A percentile compares a stretch with the other conserved stretches of the same genome.
These are phyloP conservation scores for Xenentodon cancila DNA, from an alignment of 2,797 vertebrate genomes.

Conservation along the genomic window DNA sequence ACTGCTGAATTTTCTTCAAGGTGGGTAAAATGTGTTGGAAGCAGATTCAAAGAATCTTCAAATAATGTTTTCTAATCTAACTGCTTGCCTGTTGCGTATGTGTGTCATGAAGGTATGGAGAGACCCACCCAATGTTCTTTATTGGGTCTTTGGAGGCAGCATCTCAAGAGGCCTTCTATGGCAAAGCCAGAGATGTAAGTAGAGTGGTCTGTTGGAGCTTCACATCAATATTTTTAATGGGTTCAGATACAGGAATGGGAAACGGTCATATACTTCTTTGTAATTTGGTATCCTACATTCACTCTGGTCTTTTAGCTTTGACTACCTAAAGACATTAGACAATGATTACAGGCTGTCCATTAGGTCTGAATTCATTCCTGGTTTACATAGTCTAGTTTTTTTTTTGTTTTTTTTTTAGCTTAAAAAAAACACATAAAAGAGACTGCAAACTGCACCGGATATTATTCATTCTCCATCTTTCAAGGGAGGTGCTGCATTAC, in stretches of 20 bases:
- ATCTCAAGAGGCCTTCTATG: constrained; percentile 99
- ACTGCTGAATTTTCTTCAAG: constrained; percentile 99
- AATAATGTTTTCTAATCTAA: constrained; percentile 5
- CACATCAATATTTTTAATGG: constrained; percentile 22
- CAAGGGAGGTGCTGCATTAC: constrained; percentile 55
- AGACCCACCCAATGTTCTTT: constrained; percentile 98
- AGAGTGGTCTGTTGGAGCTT: constrained; percentile 13
- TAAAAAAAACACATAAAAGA: constrained; percentile 60
- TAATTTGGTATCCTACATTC: background rate
- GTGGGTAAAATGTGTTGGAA: constrained; percentile 73
- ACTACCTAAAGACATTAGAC: background rate
- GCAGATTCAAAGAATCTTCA: background rate
- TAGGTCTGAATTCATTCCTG: constrained; percentile 45
- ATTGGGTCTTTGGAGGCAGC: constrained; percentile 98
- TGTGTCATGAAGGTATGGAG: constrained; percentile 89
- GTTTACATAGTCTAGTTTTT: constrained; percentile 18
- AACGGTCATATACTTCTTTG: constrained; percentile 19
- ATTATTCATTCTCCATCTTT: constrained; percentile 62
- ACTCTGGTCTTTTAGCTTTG: constrained; percentile 16
- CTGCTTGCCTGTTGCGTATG: constrained; percentile 51
- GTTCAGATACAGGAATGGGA: constrained; percentile 9
- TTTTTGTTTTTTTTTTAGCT: constrained; percentile 47
- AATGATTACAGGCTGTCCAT: constrained; percentile 16
- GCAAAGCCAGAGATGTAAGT: constrained; percentile 99
- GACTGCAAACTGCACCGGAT: constrained; percentile 45